phyloP scores from a whole-genome alignment of 2,113 vertebrate species.

The Glareola pratincola region DNA sequence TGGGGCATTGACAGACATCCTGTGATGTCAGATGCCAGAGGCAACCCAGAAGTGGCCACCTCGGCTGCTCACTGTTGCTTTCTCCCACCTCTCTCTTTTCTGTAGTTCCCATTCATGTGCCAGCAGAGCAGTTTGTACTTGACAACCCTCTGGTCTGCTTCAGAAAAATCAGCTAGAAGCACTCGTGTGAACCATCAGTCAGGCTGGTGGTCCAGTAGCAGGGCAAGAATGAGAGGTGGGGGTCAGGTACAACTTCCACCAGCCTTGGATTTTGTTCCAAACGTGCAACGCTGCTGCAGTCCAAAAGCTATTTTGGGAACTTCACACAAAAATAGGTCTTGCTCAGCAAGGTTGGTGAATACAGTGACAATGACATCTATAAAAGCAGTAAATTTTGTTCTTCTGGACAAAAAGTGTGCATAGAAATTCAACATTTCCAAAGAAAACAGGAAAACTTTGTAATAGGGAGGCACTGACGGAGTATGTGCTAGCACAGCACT shows the following conservation, averaged over 20 bases:
- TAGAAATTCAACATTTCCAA: not conserved
- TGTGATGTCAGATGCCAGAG: no score
- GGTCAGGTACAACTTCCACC: not conserved
- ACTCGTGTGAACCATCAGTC: not conserved
- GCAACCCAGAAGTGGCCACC: not conserved
- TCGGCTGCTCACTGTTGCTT: not conserved
- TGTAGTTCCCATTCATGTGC: not conserved
- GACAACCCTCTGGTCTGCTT: not conserved
- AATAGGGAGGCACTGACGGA: not conserved
- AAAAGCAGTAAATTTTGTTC: not conserved
- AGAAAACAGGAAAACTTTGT: not conserved
- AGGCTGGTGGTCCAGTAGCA: not conserved
- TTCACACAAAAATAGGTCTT: not conserved
- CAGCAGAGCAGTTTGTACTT: not conserved
- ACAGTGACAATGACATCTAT: not conserved
- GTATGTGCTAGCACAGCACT: not conserved
- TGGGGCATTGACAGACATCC: not conserved
- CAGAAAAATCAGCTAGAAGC: not conserved
- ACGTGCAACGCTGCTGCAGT: not conserved
- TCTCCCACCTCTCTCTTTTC: not conserved
- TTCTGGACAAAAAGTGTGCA: not conserved
- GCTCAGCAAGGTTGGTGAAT: slow-evolving; percentile 3
- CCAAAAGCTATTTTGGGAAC: not conserved
- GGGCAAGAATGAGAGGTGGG: not conserved
- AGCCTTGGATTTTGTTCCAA: not conserved